Conservation (phyloP, 2,888 invertebrate species). For the Eupeodes latifasciatus region DNA sequence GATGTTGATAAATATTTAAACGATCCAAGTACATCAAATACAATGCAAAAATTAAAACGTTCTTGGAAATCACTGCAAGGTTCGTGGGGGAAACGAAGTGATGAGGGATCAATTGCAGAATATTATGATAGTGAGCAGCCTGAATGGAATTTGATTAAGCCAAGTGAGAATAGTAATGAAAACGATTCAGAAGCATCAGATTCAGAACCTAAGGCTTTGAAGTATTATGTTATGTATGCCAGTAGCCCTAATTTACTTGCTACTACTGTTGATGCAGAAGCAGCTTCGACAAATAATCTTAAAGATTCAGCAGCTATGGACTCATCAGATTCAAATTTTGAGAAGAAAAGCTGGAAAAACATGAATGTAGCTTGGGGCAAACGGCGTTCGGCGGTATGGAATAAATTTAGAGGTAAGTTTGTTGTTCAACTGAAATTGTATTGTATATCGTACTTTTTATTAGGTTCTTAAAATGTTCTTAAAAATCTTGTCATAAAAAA, state of each 20-base stretch:
- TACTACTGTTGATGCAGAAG: conserved; percentile 11
- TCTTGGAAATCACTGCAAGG: conserved; percentile 89
- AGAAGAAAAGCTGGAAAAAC: conserved; percentile 89
- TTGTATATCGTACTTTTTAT: too few species aligned
- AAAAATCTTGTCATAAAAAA: too few species aligned
- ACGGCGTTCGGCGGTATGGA: conserved; percentile 86
- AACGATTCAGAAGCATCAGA: conserved; percentile 66
- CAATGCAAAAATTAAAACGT: conserved; percentile 83
- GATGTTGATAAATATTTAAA: not conserved
- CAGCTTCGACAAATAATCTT: conserved; percentile 28
- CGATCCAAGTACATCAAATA: conserved; percentile 40
- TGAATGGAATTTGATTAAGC: conserved; percentile 74
- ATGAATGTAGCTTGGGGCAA: conserved; percentile 91
- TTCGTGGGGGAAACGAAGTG: conserved; percentile 88
- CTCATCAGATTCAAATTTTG: conserved; percentile 79
- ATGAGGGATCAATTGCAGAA: conserved; percentile 78
- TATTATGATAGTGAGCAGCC: conserved; percentile 72
- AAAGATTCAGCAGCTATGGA: conserved; percentile 40
- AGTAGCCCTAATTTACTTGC: conserved; percentile 73
- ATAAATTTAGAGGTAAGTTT: conserved; percentile 85
- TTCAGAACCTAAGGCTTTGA: conserved; percentile 61
- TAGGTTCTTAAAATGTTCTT: too few species aligned
- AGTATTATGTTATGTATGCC: conserved; percentile 77
- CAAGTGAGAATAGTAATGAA: conserved; percentile 27
- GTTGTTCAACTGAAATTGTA: too few species aligned